A percentile compares a stretch with the other conserved stretches of the same genome.
These are phyloP conservation scores for Eilema caniola DNA, from an alignment of 2,888 invertebrate species.

Conservation along the genomic window DNA sequence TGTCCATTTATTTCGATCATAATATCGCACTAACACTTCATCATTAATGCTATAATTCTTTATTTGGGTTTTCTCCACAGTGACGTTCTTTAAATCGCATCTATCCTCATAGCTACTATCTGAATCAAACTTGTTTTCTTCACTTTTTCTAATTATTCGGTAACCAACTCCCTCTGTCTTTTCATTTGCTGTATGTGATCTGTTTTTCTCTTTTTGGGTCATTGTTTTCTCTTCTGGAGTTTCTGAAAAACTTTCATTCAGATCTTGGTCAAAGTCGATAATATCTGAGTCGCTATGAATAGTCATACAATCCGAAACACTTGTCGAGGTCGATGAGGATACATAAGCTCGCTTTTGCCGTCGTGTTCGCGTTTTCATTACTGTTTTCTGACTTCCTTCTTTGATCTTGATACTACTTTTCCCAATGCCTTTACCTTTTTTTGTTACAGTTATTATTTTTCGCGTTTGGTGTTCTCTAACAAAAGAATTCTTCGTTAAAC, in stretches of 20 bases:
- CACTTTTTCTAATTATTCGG: conserved; percentile 9
- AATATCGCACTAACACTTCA: conserved; percentile 29
- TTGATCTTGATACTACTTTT: conserved; percentile 25
- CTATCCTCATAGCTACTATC: conserved; percentile 17
- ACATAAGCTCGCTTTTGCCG: conserved; percentile 6
- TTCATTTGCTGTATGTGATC: neutral
- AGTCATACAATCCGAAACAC: conserved; percentile 31
- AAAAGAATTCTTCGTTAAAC: conserved; percentile 20
- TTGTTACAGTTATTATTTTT: conserved; percentile 14
- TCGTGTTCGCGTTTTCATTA: neutral
- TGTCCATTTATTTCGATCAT: conserved; percentile 25
- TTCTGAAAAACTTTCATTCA: conserved; percentile 7
- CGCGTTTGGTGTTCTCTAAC: neutral
- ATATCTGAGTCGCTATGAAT: conserved; percentile 28
- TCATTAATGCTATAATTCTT: conserved; percentile 8
- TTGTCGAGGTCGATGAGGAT: conserved; percentile 26
- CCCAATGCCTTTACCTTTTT: conserved; percentile 30
- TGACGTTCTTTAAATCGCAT: conserved; percentile 10
- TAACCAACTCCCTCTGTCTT: neutral
- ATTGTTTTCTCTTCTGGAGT: conserved; percentile 23
- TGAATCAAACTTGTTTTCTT: conserved; percentile 11
- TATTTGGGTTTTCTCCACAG: neutral
- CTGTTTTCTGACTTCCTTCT: conserved; percentile 19
- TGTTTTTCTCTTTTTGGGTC: conserved; percentile 18
- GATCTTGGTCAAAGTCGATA: conserved; percentile 19